Evolutionary conservation across 2,888 invertebrate species (phyloP), one percentile per base, ranked within the genome.

Genomic region (Hermaeophaga mercurialis): DNA sequence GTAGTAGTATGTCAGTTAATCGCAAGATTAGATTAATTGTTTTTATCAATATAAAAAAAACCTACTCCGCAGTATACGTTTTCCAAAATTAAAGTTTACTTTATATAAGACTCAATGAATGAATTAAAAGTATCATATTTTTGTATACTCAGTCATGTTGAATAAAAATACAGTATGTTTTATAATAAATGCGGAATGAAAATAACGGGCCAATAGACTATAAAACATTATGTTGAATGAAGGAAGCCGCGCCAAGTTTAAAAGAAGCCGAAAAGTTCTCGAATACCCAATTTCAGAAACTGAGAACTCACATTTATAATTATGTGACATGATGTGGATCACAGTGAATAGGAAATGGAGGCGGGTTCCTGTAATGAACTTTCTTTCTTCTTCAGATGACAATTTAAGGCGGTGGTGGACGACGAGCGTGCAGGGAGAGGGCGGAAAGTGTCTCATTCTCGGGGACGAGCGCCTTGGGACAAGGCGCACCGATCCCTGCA

Each of bases 381-480:
- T 73, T 73, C 72, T 74, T 74, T 72, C 71, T 74, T 73, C 70
- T 67, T 70, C 71, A 74, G 73, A 74, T 74, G 74, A 75, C 75
- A 73, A 73, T 73, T 74, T 74, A 64, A 72, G 73, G 46, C 61
- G 68, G 70, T 66, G 64, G 70, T 66, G 64, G 70, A 55, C 61
- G 61, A 26, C 33, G 52, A 24, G 43, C 55, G 34, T 9, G 60
- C 19, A 22, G 52, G 28, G 19, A 54, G 69, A 70, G 68, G 66
- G 69, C 68, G 69, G 72, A 71, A 74, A 75, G 75, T 75, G 77
- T 76, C 75, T 76, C 75, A 75, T 75, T 76, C 75, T 70, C 66
- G 67, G 70, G 71, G 76, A 77, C 75, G 75, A 73, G 69, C 75
- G 73, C 74, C 75, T 72, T 66, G 76, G 76, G 76, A 75, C 66